Base-by-base conservation (phyloP, 2,888 invertebrate genomes). In the Galeopsomyia nigrocyanea region DNA sequence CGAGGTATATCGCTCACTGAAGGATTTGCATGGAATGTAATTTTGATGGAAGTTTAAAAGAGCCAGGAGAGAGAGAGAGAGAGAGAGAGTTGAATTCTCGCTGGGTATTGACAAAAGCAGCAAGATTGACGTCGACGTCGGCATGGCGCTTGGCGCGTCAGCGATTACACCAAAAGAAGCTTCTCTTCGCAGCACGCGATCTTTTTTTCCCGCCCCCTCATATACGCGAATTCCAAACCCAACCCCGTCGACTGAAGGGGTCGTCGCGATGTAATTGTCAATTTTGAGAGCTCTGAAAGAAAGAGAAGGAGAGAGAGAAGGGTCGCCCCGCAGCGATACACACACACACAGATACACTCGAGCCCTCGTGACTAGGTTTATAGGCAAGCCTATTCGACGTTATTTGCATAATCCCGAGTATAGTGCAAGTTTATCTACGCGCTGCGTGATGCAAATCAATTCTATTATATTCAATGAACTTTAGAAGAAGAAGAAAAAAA, bases 221-320 rank as follows among this genome's bases (percentile, higher is more conserved):
- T 39, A 39, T 10, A 16, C 17, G 13, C 22, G 16, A 70, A 57
- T 58, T 58, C 64, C 57, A 22, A 50, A 69, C 63, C 50, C 63
- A 39, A 7, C 39, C 39, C 7, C 39, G 39, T 39, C 39, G 10
- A 13, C 39, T 10, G 39, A 46, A 57, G 63, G 51, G n/a, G n/a
- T n/a, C n/a, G 57, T 17, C 56, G 57, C 63, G 22, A 58, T 58
- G 58, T 63, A 58, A 70, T 63, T 70, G 69, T 70, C 64, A 70
- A 64, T 64, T 70, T 70, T 64, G 56, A 50, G 55, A 55, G 17
- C 31, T 51, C 26, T n/a, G n/a, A 26, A 26, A 26, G 26, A 26
- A 5, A 26, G 26, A 26, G 26, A 26, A 5, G 5, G 26, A 26
- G 26, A 26, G 26, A 26, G 26, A 26, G 26, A 26, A 57, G 64